A percentile compares a stretch with the other conserved stretches of the same genome.
phyloP scores from a whole-genome alignment of 1,140 invertebrate species.

The Melanaphis sacchari region DNA sequence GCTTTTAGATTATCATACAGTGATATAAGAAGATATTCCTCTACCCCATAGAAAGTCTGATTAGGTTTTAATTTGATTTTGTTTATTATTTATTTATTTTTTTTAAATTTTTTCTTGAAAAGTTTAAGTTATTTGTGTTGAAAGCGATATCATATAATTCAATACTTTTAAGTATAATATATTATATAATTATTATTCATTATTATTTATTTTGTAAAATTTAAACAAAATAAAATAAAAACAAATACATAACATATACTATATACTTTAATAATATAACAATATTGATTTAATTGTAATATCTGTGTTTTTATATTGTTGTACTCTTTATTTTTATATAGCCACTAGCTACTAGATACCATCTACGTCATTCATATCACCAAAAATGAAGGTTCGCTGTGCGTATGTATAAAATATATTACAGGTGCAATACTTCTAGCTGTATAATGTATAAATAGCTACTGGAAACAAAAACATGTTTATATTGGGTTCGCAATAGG shows the following conservation, averaged over 20 bases:
- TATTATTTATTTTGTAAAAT: constrained; percentile 34
- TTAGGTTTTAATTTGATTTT: constrained; percentile 58
- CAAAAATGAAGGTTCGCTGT: neutral
- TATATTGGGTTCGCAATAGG: neutral
- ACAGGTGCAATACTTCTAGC: neutral
- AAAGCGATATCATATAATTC: constrained; percentile 20
- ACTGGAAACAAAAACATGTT: neutral
- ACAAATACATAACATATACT: neutral
- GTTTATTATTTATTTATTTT: constrained; percentile 57
- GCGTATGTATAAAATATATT: neutral
- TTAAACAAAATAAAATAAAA: constrained; percentile 32
- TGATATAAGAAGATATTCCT: constrained; percentile 30
- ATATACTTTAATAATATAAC: constrained; percentile 12
- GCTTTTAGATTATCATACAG: neutral
- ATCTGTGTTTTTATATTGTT: neutral
- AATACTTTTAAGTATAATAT: constrained; percentile 45
- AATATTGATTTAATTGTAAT: neutral
- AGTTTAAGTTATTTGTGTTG: constrained; percentile 21
- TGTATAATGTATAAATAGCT: neutral
- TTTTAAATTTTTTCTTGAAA: neutral
- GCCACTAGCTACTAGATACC: neutral
- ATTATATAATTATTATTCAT: neutral
- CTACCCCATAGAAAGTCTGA: constrained; percentile 56
- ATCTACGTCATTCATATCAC: neutral
- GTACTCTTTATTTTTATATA: neutral